phyloP scores from a whole-genome alignment of 2,797 vertebrate species.

The Spheniscus humboldti region DNA sequence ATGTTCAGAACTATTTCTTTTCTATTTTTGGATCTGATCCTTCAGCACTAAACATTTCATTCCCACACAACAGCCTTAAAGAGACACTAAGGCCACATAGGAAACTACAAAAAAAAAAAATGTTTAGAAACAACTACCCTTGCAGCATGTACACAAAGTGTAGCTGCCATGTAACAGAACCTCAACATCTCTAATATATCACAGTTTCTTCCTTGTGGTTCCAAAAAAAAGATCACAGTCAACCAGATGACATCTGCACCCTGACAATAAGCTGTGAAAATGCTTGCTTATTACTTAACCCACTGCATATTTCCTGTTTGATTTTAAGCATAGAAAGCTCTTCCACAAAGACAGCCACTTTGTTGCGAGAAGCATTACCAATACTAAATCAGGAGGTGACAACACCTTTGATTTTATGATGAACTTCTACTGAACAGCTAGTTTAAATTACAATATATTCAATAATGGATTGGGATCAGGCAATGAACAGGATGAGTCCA shows the following conservation, averaged over 20 bases:
- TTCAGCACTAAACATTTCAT: conserved; percentile 42
- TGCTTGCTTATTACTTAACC: neutral
- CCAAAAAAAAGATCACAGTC: neutral
- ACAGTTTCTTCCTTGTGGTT: neutral
- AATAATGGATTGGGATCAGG: neutral
- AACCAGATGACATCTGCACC: neutral
- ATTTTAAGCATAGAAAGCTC: neutral
- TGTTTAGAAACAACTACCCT: neutral
- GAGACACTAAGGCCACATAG: neutral
- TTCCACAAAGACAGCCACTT: neutral
- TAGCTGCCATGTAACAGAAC: neutral
- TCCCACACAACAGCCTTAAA: conserved; percentile 56
- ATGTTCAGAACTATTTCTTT: conserved; percentile 32
- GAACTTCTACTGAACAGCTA: neutral
- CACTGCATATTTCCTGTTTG: neutral
- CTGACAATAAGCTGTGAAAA: neutral
- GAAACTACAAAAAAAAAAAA: neutral
- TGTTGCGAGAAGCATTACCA: neutral
- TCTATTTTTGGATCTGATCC: conserved; percentile 56
- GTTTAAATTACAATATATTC: neutral
- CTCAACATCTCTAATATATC: neutral
- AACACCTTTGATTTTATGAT: neutral
- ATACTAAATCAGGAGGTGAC: neutral
- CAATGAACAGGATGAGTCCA: neutral
- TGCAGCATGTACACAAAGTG: neutral